Evolutionary conservation across 2,888 invertebrate genomes (phyloP).

Genomic region (Siphlonurus alternatus): DNA sequence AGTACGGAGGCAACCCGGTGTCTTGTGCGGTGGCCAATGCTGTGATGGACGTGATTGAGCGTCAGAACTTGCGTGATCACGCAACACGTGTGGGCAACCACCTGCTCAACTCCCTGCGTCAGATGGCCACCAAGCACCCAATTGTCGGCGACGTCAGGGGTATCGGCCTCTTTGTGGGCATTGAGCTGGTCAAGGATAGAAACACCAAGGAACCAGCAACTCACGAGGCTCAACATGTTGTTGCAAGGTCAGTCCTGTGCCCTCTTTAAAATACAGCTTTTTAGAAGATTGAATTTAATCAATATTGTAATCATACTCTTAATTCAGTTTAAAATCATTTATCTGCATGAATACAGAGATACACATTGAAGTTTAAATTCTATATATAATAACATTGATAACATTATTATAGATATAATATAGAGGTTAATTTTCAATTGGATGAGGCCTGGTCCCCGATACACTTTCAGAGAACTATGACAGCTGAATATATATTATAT

Average conservation of each 20-base stretch:
- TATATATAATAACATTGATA: too few species aligned
- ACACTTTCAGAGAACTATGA: too few species aligned
- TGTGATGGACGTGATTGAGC: slow-evolving; percentile 82
- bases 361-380: too few species aligned
- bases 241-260: slow-evolving; percentile 39
- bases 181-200: slow-evolving; percentile 61
- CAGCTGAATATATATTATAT: too few species aligned
- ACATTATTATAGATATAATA: too few species aligned
- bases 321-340: background rate
- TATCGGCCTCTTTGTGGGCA: slow-evolving; percentile 83
- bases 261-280: background rate
- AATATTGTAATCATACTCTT: background rate
- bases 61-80: slow-evolving; percentile 68
- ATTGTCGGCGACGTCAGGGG: slow-evolving; percentile 84
- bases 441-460: too few species aligned
- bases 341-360: too few species aligned
- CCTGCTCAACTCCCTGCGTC: slow-evolving; percentile 45
- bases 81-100: slow-evolving; percentile 70
- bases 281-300: background rate
- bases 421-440: too few species aligned
- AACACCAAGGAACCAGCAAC: slow-evolving; percentile 63
- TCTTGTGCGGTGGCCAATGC: slow-evolving; percentile 93
- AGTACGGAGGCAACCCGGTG: slow-evolving; percentile 98
- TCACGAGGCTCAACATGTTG: slow-evolving; percentile 57
- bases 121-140: slow-evolving; percentile 53